These are phyloP conservation scores for Cephus spinipes DNA, from an alignment of 2,888 invertebrate species.

Conservation along the genomic window DNA sequence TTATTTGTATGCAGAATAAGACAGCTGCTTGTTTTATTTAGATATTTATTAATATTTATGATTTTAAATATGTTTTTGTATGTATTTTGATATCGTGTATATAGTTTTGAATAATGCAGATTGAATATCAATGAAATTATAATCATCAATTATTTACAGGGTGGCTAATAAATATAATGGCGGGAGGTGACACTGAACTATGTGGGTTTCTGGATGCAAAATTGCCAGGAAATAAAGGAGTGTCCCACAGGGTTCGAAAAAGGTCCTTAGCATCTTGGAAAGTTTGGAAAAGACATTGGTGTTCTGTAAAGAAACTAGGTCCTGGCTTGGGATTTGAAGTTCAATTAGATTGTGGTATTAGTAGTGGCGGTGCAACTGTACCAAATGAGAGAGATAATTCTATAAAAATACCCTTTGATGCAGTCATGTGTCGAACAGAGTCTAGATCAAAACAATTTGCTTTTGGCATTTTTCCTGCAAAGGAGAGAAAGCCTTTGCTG, in stretches of 20 bases:
- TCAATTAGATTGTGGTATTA: constrained; percentile 45
- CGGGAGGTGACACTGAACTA: constrained; percentile 47
- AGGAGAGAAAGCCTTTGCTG: constrained; percentile 73
- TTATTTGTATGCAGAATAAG: too few species aligned
- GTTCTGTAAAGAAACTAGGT: constrained; percentile 51
- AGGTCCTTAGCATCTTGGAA: constrained; percentile 54
- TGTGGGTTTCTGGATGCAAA: constrained; percentile 61
- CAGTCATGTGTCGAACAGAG: constrained; percentile 74
- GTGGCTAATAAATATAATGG: constrained; percentile 24
- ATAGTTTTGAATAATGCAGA: background rate
- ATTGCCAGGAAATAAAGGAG: constrained; percentile 48
- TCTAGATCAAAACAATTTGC: constrained; percentile 77
- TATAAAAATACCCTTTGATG: constrained; percentile 70
- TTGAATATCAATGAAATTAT: background rate
- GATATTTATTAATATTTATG: too few species aligned
- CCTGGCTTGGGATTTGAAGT: constrained; percentile 45
- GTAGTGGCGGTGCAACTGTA: constrained; percentile 28
- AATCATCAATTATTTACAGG: background rate
- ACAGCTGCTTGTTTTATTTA: too few species aligned
- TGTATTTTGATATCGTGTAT: background rate
- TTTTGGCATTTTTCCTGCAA: constrained; percentile 75
- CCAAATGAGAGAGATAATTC: constrained; percentile 48
- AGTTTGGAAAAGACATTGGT: constrained; percentile 61
- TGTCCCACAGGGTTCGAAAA: constrained; percentile 53
- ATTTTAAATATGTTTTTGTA: too few species aligned